Conservation (phyloP, 2,888 invertebrate genomes). For the Druceiella hillmani region DNA sequence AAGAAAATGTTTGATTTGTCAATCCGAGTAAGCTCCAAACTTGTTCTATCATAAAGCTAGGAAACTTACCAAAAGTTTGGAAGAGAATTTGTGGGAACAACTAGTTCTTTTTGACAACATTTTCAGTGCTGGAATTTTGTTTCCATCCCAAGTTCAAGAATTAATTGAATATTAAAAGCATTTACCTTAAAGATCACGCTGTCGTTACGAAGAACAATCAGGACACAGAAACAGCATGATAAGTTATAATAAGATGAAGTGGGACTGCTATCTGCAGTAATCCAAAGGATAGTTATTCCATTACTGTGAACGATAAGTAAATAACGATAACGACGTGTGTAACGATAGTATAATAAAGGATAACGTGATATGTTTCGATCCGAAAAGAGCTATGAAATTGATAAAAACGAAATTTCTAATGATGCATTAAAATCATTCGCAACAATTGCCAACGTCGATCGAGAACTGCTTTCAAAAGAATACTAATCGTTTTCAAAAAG, state of each 20-base stretch:
- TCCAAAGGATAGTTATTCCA: not conserved
- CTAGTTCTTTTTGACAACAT: not conserved
- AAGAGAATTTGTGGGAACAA: not conserved
- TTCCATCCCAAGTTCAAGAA: constrained; percentile 1
- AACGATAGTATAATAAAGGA: constrained; percentile 1
- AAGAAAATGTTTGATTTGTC: no score
- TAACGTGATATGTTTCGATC: no score
- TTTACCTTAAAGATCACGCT: not conserved
- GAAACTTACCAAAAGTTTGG: not conserved
- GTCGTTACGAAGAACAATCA: not conserved
- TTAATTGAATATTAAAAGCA: not conserved
- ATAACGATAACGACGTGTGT: not conserved
- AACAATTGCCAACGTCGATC: constrained; percentile 2
- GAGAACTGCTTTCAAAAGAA: not conserved
- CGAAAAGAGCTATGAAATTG: not conserved
- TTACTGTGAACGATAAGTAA: not conserved
- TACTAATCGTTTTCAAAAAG: not conserved
- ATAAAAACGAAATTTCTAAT: not conserved
- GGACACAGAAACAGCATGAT: not conserved
- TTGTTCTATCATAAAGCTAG: not conserved
- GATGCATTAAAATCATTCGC: not conserved
- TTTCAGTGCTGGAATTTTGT: constrained; percentile 1
- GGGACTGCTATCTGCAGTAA: not conserved
- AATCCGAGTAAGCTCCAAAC: no score
- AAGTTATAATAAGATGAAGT: not conserved